These are phyloP conservation scores for Lasioglossum leucozonium DNA, from an alignment of 2,888 invertebrate species.

Conservation along the genomic window DNA sequence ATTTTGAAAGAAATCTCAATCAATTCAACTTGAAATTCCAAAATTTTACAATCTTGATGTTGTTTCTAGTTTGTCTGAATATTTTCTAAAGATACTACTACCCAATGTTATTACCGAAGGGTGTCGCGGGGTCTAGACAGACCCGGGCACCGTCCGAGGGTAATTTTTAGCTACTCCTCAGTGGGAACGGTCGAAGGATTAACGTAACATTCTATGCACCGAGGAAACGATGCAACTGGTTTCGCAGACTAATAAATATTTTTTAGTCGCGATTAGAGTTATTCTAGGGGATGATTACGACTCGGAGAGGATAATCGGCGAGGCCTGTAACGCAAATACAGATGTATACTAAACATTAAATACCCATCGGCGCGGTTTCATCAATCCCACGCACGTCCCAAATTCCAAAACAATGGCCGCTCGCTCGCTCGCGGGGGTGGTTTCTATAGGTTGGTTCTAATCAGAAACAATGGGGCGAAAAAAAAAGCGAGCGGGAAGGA, in stretches of 20 bases:
- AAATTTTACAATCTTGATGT: no score
- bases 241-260: not conserved
- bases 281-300: not conserved
- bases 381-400: constrained; percentile 10
- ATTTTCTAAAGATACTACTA: no score
- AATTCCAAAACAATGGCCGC: constrained; percentile 2
- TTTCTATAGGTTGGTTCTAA: constrained; percentile 14
- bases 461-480: constrained; percentile 33
- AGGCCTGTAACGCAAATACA: not conserved
- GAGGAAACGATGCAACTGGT: not conserved
- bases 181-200: not conserved
- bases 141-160: not conserved
- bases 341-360: not conserved
- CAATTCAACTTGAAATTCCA: no score
- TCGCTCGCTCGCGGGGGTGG: constrained; percentile 20
- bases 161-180: not conserved
- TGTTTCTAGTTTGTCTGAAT: no score
- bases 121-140: no score
- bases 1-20: no score
- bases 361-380: not conserved
- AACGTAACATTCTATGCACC: not conserved
- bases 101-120: no score
- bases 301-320: not conserved
- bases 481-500: constrained; percentile 6
- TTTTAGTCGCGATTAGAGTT: not conserved